Conservation (phyloP, 2,888 invertebrate species). For the Amiota mariae region DNA sequence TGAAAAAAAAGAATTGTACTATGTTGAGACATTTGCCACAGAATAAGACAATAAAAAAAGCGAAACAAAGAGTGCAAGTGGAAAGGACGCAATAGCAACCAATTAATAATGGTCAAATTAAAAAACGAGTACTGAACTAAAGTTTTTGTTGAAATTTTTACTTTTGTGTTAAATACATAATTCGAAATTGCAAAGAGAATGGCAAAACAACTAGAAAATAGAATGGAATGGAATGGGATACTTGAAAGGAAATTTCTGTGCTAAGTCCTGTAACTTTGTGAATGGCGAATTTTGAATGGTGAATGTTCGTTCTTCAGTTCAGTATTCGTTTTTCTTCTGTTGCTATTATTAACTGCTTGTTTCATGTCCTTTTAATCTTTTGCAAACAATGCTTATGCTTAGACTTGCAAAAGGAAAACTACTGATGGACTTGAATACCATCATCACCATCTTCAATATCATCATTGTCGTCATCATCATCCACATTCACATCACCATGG, state of each 20-base stretch:
- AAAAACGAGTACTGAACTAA: constrained; percentile 33
- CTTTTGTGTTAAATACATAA: constrained; percentile 44
- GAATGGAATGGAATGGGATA: neutral
- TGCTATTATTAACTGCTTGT: constrained; percentile 39
- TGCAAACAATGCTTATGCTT: constrained; percentile 50
- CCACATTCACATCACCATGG: no score
- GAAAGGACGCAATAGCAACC: constrained; percentile 40
- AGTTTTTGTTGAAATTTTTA: constrained; percentile 43
- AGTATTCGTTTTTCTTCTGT: neutral
- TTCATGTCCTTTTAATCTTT: constrained; percentile 50
- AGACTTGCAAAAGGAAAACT: constrained; percentile 26
- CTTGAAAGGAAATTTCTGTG: neutral
- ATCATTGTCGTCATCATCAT: neutral
- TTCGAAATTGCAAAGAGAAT: constrained; percentile 41
- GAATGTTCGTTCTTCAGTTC: neutral
- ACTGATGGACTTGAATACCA: neutral
- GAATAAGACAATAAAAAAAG: neutral
- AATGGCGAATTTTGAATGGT: neutral
- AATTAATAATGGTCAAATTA: constrained; percentile 55
- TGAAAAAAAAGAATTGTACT: no score
- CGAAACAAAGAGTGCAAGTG: constrained; percentile 35
- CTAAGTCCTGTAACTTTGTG: neutral
- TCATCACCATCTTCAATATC: neutral
- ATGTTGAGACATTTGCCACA: no score
- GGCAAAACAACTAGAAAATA: neutral